Conservation (phyloP, 2,113 vertebrate genomes). For the Crotophaga sulcirostris region DNA sequence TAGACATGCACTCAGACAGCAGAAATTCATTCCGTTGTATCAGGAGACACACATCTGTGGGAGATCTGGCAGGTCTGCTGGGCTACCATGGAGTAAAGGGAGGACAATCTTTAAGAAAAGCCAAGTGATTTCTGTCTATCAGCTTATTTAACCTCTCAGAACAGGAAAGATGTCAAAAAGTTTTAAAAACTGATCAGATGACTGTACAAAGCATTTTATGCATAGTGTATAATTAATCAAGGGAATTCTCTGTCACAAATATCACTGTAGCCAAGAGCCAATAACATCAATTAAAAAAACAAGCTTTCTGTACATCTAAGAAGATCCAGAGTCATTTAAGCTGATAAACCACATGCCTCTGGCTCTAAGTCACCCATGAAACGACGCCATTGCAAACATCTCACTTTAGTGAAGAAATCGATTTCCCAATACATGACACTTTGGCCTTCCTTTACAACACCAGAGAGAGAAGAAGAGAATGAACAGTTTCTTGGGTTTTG, state of each 20-base stretch:
- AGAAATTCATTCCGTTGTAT: not conserved
- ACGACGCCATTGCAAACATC: not conserved
- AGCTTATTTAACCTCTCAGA: not conserved
- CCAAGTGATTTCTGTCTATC: not conserved
- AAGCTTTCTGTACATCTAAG: not conserved
- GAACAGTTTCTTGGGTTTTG: not conserved
- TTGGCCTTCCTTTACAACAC: not conserved
- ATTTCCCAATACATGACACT: not conserved
- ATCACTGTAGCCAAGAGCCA: not conserved
- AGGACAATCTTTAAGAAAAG: not conserved
- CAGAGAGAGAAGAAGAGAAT: not conserved
- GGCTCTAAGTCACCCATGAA: not conserved
- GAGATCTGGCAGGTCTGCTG: conserved; percentile 1
- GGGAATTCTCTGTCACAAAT: not conserved
- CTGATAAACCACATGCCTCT: conserved; percentile 4
- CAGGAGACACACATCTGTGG: not conserved
- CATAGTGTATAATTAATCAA: not conserved
- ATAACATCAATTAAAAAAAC: not conserved
- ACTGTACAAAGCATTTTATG: not conserved
- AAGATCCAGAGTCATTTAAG: not conserved
- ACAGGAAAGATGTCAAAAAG: not conserved
- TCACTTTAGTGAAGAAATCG: not conserved
- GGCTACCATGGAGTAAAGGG: conserved; percentile 18
- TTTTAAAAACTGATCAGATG: not conserved
- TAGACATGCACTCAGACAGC: not conserved